Conservation (phyloP, 2,888 invertebrate species). For the Rhingia rostrata region DNA sequence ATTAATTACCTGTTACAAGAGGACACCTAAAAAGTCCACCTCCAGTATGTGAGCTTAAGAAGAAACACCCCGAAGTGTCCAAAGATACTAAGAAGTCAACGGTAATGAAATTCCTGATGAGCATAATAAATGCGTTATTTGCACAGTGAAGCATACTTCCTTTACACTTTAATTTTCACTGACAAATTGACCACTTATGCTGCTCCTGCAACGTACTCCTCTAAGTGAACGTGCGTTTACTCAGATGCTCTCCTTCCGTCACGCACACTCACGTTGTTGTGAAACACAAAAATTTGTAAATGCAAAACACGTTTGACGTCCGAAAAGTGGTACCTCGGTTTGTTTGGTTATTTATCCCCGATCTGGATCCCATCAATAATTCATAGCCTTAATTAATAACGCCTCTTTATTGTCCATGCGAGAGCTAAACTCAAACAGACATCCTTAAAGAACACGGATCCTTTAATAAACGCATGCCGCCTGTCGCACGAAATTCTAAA, state of each 20-base stretch:
- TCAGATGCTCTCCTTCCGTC: background rate
- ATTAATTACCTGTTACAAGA: no score
- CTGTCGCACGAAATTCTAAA: slow-evolving; percentile 59
- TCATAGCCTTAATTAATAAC: slow-evolving; percentile 83
- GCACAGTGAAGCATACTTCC: background rate
- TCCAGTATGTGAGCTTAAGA: no score
- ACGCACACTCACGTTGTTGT: background rate
- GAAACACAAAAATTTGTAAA: slow-evolving; percentile 5
- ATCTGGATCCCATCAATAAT: slow-evolving; percentile 79
- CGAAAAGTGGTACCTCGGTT: slow-evolving; percentile 45
- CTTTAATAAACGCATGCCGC: slow-evolving; percentile 69
- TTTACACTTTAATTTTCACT: slow-evolving; percentile 30
- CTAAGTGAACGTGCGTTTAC: background rate
- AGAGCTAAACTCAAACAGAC: slow-evolving; percentile 69
- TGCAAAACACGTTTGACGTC: slow-evolving; percentile 43
- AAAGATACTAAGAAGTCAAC: no score
- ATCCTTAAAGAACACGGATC: slow-evolving; percentile 51
- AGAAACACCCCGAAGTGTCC: no score
- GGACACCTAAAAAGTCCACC: no score
- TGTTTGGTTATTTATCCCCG: slow-evolving; percentile 60
- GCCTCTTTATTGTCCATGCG: slow-evolving; percentile 77
- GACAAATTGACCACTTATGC: slow-evolving; percentile 38
- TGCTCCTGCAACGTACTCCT: background rate
- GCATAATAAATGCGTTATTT: slow-evolving; percentile 35
- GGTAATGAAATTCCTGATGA: background rate